Percentiles rank a stretch among this genome's conserved stretches.
phyloP scores from a whole-genome alignment of 2,888 invertebrate genomes.

The Gerris lacustris region DNA sequence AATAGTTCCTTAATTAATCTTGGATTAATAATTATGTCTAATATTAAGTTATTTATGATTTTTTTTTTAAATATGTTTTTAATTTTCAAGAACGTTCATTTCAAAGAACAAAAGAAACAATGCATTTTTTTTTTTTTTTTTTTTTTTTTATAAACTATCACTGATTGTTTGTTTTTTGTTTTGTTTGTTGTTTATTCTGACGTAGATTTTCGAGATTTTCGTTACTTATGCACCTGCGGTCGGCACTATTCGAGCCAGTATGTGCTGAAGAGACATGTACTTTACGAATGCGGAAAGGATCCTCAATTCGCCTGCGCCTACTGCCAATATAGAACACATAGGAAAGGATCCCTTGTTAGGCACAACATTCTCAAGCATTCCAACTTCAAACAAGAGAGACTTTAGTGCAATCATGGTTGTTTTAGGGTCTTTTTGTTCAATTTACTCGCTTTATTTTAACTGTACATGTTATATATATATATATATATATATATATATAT shows the following conservation, averaged over 20 bases:
- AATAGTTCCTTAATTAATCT: no score
- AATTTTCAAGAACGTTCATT: no score
- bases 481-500: no score
- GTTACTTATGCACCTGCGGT: conserved; percentile 9
- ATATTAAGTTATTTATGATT: no score
- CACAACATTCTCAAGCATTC: conserved; percentile 13
- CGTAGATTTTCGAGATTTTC: neutral
- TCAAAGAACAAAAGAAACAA: no score
- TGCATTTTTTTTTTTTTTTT: neutral
- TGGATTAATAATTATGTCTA: no score
- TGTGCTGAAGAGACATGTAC: conserved; percentile 16
- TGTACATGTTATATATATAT: no score
- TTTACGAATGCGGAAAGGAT: conserved; percentile 34
- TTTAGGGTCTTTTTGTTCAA: neutral
- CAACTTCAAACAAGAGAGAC: neutral
- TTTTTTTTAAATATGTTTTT: no score
- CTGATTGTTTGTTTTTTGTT: neutral
- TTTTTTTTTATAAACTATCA: neutral
- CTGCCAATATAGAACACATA: conserved; percentile 31
- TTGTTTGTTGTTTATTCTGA: neutral
- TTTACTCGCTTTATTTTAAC: no score
- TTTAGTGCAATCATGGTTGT: neutral
- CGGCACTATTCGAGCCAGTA: conserved; percentile 15
- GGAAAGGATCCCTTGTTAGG: conserved; percentile 22
- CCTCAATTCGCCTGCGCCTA: conserved; percentile 38